Evolutionary conservation across 2,888 invertebrate species (phyloP).

Genomic region (Busseola fusca): DNA sequence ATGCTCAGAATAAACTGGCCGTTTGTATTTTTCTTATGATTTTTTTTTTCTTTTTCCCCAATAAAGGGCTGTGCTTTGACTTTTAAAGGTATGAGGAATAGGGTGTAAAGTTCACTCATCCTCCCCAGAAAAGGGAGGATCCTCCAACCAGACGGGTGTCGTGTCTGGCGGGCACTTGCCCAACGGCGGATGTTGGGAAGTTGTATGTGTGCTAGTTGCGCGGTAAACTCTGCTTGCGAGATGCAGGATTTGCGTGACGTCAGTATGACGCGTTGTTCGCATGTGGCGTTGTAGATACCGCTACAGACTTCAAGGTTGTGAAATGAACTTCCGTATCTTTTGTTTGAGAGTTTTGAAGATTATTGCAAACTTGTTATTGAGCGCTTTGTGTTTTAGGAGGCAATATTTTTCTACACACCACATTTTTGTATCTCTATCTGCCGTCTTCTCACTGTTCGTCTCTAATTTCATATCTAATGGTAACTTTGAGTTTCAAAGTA

Average conservation of each 20-base stretch:
- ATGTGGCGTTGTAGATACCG: too few species aligned
- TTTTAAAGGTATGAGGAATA: too few species aligned
- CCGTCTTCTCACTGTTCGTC: not conserved
- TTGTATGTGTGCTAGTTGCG: too few species aligned
- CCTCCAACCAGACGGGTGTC: too few species aligned
- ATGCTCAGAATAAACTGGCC: constrained; percentile 23
- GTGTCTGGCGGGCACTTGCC: too few species aligned
- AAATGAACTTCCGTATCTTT: constrained; percentile 22
- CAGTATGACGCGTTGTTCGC: too few species aligned
- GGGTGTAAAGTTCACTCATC: too few species aligned
- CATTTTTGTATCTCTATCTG: not conserved
- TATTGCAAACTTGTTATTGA: constrained; percentile 6
- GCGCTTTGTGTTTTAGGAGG: not conserved
- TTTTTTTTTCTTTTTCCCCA: constrained; percentile 32
- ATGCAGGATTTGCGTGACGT: too few species aligned
- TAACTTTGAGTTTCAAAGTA: not conserved
- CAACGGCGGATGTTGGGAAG: too few species aligned
- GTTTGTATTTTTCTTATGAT: constrained; percentile 27
- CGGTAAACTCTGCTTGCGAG: too few species aligned
- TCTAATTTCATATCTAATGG: not conserved
- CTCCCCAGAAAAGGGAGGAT: too few species aligned
- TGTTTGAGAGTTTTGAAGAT: constrained; percentile 20
- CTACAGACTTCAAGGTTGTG: constrained; percentile 23
- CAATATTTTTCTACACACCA: not conserved
- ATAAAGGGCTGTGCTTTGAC: constrained; percentile 23